phyloP scores from a whole-genome alignment of 2,797 vertebrate species.

The Sebastes cheni region DNA sequence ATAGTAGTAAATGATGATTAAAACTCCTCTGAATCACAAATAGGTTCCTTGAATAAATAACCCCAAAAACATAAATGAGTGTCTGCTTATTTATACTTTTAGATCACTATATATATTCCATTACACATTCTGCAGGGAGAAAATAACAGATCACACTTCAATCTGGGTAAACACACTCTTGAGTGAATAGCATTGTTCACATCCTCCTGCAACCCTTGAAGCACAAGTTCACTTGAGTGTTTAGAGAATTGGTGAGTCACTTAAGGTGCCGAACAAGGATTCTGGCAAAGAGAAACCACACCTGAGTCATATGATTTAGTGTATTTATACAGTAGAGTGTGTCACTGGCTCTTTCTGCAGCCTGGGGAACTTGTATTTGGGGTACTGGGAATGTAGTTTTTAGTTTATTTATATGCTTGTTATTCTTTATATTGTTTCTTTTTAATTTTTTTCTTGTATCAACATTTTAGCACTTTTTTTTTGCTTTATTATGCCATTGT shows the following conservation, averaged over 20 bases:
- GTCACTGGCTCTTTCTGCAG: not conserved
- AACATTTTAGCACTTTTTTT: not conserved
- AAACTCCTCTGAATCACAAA: not conserved
- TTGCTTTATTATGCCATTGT: not conserved
- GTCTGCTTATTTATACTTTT: not conserved
- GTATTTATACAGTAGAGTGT: not conserved
- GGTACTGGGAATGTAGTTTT: not conserved
- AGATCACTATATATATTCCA: not conserved
- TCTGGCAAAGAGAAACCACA: not conserved
- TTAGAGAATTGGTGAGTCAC: not conserved
- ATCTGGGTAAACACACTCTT: not conserved
- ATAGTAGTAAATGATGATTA: not conserved
- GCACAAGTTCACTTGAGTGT: not conserved
- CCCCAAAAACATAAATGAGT: not conserved
- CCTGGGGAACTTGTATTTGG: not conserved
- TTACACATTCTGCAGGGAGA: not conserved
- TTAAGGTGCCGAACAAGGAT: not conserved
- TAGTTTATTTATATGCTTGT: not conserved
- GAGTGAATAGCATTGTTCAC: not conserved
- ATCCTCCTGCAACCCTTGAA: not conserved
- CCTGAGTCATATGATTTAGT: not conserved
- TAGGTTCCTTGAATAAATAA: not conserved
- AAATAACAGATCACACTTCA: not conserved
- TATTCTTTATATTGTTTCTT: not conserved
- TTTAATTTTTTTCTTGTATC: not conserved